These are phyloP conservation scores for Cosmia pyralina DNA, from an alignment of 2,888 invertebrate species.

Conservation along the genomic window DNA sequence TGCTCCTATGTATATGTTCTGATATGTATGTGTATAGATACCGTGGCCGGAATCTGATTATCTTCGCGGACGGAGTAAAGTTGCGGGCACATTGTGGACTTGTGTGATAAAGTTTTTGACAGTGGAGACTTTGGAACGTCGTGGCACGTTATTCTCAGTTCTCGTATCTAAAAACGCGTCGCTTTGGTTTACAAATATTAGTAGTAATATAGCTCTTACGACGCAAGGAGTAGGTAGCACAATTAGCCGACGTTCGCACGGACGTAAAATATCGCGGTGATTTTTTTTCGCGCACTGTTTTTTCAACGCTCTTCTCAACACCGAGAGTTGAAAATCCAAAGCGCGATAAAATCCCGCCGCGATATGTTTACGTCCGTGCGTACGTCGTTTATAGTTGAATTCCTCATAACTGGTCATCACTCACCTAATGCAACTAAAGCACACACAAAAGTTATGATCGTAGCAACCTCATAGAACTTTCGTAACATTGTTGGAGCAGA, in stretches of 20 bases:
- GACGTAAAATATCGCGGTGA: no score
- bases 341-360: no score
- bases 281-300: no score
- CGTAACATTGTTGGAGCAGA: no score
- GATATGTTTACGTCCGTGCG: no score
- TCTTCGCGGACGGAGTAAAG: slow-evolving; percentile 78
- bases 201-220: no score
- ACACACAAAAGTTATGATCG: not conserved
- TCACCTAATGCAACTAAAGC: not conserved
- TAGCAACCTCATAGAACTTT: not conserved
- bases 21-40: slow-evolving; percentile 75
- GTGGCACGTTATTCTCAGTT: not conserved
- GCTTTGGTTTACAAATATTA: not conserved
- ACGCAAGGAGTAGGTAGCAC: no score
- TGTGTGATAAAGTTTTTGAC: slow-evolving; percentile 39
- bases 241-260: no score
- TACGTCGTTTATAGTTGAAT: no score
- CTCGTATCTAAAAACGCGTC: not conserved
- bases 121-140: slow-evolving; percentile 18
- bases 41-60: slow-evolving; percentile 84
- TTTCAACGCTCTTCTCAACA: no score
- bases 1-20: slow-evolving; percentile 69
- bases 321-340: no score
- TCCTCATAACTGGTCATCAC: not conserved
- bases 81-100: slow-evolving; percentile 70